phyloP scores from a whole-genome alignment of 2,888 invertebrate genomes.

The Leptothorax acervorum region DNA sequence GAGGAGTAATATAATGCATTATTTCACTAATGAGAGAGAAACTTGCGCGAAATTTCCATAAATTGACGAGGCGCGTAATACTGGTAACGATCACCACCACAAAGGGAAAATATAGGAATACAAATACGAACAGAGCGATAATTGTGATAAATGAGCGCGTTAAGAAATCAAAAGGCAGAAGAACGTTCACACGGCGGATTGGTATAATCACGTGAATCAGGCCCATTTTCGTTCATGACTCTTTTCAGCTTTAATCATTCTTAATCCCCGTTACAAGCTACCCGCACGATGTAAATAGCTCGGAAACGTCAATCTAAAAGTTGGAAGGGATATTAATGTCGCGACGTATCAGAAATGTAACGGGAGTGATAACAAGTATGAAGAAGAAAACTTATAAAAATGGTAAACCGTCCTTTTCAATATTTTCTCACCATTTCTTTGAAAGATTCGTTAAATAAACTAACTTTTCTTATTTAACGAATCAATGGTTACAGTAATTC shows the following conservation, averaged over 20 bases:
- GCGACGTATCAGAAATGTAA: conserved; percentile 48
- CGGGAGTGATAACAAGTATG: conserved; percentile 31
- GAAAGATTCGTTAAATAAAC: background rate
- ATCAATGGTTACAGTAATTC: background rate
- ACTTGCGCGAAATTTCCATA: conserved; percentile 1
- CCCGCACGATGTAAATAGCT: conserved; percentile 75
- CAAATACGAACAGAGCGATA: conserved; percentile 50
- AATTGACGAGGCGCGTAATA: conserved; percentile 41
- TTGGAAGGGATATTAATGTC: conserved; percentile 71
- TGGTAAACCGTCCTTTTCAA: background rate
- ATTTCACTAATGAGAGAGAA: background rate
- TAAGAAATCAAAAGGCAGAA: conserved; percentile 66
- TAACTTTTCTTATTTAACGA: background rate
- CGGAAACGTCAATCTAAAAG: conserved; percentile 76
- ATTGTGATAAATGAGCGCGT: conserved; percentile 70
- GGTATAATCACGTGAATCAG: conserved; percentile 66
- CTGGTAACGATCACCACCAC: conserved; percentile 62
- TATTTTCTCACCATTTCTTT: background rate
- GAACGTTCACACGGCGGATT: conserved; percentile 63
- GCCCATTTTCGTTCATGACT: conserved; percentile 72
- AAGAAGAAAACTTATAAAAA: conserved; percentile 18
- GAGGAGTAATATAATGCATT: background rate
- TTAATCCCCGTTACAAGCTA: conserved; percentile 72
- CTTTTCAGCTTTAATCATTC: conserved; percentile 75
- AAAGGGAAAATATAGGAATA: conserved; percentile 43